A percentile compares a stretch with the other conserved stretches of the same genome.
phyloP scores from a whole-genome alignment of 2,113 vertebrate species.

The Periophthalmus modestus region DNA sequence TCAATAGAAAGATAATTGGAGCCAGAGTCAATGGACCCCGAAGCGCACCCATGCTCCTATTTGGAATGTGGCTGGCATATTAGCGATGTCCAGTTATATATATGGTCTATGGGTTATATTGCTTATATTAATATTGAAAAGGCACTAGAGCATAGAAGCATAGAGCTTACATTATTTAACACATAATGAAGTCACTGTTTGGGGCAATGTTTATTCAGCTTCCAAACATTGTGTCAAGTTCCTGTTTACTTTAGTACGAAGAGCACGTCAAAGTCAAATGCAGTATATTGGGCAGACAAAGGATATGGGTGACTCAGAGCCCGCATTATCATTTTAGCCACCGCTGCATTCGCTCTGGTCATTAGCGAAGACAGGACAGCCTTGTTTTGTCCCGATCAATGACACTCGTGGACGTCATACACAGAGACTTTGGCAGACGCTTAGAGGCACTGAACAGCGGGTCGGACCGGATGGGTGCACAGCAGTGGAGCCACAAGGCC shows the following conservation, averaged over 20 bases:
- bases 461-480: neutral
- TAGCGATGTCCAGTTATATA: no score
- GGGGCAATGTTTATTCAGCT: no score
- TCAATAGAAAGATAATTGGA: no score
- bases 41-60: no score
- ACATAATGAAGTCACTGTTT: neutral
- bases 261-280: conserved; percentile 10
- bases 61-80: no score
- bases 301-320: conserved; percentile 51
- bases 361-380: conserved; percentile 42
- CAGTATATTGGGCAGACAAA: conserved; percentile 7
- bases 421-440: conserved; percentile 17
- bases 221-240: neutral
- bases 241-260: neutral
- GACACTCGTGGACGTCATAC: conserved; percentile 30
- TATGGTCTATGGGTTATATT: no score
- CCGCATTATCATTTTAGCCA: conserved; percentile 41
- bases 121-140: neutral
- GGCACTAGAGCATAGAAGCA: neutral
- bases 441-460: conserved; percentile 12
- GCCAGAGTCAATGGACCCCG: no score
- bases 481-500: neutral
- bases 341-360: conserved; percentile 42
- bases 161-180: conserved; percentile 19
- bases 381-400: conserved; percentile 25